Evolutionary conservation across 2,113 vertebrate genomes (phyloP).

Genomic region (Megatriorchis doriae): DNA sequence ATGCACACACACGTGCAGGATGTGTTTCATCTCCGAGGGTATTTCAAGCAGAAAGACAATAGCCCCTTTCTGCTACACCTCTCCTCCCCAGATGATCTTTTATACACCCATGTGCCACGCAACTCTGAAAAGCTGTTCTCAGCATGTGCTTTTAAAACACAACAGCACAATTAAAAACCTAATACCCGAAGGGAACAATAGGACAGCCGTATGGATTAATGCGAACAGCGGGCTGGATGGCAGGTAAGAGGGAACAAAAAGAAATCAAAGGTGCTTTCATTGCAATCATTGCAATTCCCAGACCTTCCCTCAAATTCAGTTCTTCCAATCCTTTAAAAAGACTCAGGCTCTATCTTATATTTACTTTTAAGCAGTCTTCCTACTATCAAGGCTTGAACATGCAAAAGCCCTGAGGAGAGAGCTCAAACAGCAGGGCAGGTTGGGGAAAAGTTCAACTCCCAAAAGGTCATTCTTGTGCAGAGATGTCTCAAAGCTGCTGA

Average conservation of each 20-base stretch:
- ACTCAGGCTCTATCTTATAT: not conserved
- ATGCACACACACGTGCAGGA: not conserved
- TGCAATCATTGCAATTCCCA: not conserved
- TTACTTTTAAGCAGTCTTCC: not conserved
- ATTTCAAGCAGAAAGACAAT: not conserved
- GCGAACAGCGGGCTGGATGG: not conserved
- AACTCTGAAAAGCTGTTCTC: not conserved
- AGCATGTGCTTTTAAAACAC: not conserved
- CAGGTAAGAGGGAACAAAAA: not conserved
- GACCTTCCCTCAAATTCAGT: not conserved
- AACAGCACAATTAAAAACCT: not conserved
- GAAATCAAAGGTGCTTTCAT: not conserved
- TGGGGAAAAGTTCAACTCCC: not conserved
- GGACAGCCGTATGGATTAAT: not conserved
- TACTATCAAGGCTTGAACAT: not conserved
- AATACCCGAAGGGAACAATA: not conserved
- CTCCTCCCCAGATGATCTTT: not conserved
- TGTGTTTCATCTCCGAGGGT: rapidly evolving
- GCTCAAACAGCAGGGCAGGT: not conserved
- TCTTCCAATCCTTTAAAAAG: not conserved
- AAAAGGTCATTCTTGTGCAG: not conserved
- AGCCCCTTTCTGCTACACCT: not conserved
- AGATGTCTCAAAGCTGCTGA: not conserved
- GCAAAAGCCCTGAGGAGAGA: not conserved
- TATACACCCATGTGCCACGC: not conserved